Conservation (phyloP, 2,113 vertebrate genomes). For the Crypturellus undulatus region DNA sequence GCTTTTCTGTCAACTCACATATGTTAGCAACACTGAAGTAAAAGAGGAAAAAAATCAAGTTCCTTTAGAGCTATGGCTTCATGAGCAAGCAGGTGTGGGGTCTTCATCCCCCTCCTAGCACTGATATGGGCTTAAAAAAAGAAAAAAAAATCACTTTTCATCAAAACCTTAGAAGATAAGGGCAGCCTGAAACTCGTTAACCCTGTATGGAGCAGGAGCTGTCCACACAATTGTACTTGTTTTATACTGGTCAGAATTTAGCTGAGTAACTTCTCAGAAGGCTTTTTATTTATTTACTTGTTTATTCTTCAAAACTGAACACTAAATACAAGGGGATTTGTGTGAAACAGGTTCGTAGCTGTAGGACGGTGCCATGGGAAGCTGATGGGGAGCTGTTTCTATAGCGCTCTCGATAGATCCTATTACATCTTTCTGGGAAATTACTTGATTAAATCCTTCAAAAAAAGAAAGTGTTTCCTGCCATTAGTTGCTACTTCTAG, state of each 20-base stretch:
- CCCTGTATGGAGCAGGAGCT: neutral
- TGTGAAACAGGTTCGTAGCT: neutral
- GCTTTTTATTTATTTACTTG: neutral
- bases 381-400: neutral
- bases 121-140: neutral
- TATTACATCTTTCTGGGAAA: neutral
- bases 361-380: neutral
- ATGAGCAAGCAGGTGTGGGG: neutral
- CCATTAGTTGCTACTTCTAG: neutral
- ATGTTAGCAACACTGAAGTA: too few relatives aligned
- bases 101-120: neutral
- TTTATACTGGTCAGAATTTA: neutral
- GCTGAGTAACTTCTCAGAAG: neutral
- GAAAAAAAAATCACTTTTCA: neutral
- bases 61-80: fast-evolving
- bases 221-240: neutral
- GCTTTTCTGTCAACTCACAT: neutral
- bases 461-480: neutral
- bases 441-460: neutral
- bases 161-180: neutral
- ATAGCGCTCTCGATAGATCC: neutral
- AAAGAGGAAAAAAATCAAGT: neutral
- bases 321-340: neutral
- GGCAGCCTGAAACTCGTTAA: neutral
- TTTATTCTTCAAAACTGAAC: neutral